These are phyloP conservation scores for Phylloscopus trochilus DNA, from an alignment of 2,113 vertebrate species.

Conservation along the genomic window DNA sequence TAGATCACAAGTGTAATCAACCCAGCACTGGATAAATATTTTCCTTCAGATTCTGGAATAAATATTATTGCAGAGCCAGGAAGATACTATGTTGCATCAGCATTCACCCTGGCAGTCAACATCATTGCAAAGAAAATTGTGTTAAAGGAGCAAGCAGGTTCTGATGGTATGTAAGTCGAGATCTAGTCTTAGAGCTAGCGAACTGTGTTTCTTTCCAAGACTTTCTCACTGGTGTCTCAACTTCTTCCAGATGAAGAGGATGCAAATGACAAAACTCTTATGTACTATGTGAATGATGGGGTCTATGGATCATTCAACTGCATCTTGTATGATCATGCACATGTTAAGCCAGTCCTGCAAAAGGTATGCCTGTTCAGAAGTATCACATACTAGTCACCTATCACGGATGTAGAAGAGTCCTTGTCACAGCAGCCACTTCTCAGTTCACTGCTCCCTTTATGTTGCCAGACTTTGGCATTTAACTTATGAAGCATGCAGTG, in stretches of 20 bases:
- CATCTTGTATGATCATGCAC: constrained; percentile 93
- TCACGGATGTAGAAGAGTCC: background rate
- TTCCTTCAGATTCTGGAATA: constrained; percentile 85
- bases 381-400: background rate
- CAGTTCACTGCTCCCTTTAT: background rate
- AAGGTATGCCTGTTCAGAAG: constrained; percentile 74
- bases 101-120: constrained; percentile 92
- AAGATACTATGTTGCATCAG: constrained; percentile 94
- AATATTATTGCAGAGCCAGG: constrained; percentile 93
- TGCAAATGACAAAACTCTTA: constrained; percentile 83
- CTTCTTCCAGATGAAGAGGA: constrained; percentile 87
- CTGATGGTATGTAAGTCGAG: constrained; percentile 74
- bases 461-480: background rate
- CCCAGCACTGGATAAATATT: constrained; percentile 92
- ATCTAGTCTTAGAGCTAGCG: background rate
- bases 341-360: constrained; percentile 86
- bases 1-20: constrained; percentile 92
- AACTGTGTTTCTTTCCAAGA: background rate
- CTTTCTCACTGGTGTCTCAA: background rate
- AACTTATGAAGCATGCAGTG: background rate
- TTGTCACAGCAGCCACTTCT: background rate
- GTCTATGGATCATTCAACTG: constrained; percentile 99
- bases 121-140: constrained; percentile 97
- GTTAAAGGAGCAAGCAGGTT: constrained; percentile 82
- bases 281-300: constrained; percentile 98